Conservation (phyloP, 2,113 vertebrate species). For the Tenebrosternarchus preto region DNA sequence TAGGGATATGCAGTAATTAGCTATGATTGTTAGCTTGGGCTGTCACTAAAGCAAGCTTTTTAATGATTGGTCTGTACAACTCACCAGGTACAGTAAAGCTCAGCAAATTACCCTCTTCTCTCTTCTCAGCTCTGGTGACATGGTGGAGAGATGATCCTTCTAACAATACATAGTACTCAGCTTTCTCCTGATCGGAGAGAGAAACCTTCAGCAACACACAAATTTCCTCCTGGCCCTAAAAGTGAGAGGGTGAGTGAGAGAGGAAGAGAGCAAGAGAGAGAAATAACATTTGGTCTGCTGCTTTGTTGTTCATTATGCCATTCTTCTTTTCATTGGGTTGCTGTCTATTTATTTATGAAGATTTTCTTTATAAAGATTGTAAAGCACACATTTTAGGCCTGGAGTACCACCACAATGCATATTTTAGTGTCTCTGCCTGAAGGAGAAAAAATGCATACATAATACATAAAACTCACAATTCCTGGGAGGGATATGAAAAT, state of each 20-base stretch:
- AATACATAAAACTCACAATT: too few species aligned
- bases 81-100: slow-evolving; percentile 79
- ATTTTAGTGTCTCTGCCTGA: background rate
- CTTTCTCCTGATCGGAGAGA: slow-evolving; percentile 71
- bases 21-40: background rate
- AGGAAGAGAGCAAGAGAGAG: slow-evolving; percentile 15
- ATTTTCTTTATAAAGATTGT: too few species aligned
- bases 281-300: background rate
- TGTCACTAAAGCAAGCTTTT: too few species aligned
- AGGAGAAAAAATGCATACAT: too few species aligned
- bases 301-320: too few species aligned
- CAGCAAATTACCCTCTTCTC: slow-evolving; percentile 65
- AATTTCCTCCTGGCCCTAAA: slow-evolving; percentile 79
- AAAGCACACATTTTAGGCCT: too few species aligned
- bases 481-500: too few species aligned
- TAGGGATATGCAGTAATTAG: background rate
- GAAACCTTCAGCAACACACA: slow-evolving; percentile 67
- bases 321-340: background rate
- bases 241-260: slow-evolving; percentile 33
- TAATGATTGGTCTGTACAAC: background rate
- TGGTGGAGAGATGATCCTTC: slow-evolving; percentile 80
- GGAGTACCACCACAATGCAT: background rate
- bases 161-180: slow-evolving; percentile 81
- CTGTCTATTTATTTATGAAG: too few species aligned
- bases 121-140: slow-evolving; percentile 70